Base-by-base conservation (phyloP, 2,113 vertebrate genomes). In the Callipepla californica region DNA sequence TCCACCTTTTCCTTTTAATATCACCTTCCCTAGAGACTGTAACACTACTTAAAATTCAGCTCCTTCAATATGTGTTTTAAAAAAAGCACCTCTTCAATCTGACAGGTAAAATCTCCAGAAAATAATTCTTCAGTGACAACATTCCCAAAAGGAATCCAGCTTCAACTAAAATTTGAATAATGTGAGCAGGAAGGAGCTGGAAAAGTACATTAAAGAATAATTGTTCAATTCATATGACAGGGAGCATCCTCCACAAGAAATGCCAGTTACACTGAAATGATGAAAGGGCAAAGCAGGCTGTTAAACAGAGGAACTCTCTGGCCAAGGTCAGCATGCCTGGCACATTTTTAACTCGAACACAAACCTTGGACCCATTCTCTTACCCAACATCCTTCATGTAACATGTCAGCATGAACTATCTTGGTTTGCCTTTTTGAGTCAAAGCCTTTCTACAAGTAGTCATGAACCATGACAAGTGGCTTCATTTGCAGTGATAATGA, bases 161-260 rank as follows among this genome's bases (percentile, higher is more conserved):
- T 87, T 90, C 68, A 80, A 93, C 59, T 93, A 76, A 87, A 89
- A 96, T 96, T 85, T 95, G 87, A 95, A 94, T 94, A 93, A 96
- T 93, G 55, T 55, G 69, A 91, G 83, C 69, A 80, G 38, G 68
- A 94, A 94, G 48, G 51, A 89, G 62, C 58, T 90, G 59, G 50
- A 89, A 92, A 94, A 36, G 86, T 82, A 92, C 74, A 80, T 90
- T 93, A 95, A 85, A 44, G 90, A 95, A 70, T 89, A 96, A 94
- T 53, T 89, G 69, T 66, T 93, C 69, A 66, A 79, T 80, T 93
- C 32, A 69, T 59, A 63, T 90, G 92, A 87, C 74, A 88, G 80
- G 36, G 25, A 93, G 92, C 69, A 90, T 72, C 53, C 65, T 92
- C 66, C 62, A 87, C 62, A 90, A 57, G 66, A 93, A 90, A 74